These are phyloP conservation scores for Chromoteleia sp. DNA, from an alignment of 2,888 invertebrate genomes.

Conservation along the genomic window DNA sequence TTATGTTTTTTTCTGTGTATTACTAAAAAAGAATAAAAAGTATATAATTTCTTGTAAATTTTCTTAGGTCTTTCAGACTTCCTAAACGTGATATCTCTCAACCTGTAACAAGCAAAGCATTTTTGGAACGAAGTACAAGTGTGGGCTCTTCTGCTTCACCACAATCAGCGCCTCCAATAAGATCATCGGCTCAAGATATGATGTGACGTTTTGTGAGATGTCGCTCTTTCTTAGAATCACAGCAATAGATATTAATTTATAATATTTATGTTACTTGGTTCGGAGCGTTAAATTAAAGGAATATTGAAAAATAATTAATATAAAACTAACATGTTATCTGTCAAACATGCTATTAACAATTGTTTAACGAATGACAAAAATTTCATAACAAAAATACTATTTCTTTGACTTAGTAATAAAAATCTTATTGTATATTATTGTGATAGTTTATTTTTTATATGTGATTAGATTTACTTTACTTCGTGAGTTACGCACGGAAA, in stretches of 20 bases:
- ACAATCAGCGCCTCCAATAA: slow-evolving; percentile 73
- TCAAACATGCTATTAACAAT: slow-evolving; percentile 13
- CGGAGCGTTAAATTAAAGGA: slow-evolving; percentile 19
- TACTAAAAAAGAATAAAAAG: too few relatives aligned
- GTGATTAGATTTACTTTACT: slow-evolving; percentile 60
- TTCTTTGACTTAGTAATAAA: slow-evolving; percentile 50
- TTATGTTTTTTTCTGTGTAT: too few relatives aligned
- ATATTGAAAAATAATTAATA: slow-evolving; percentile 18
- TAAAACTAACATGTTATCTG: slow-evolving; percentile 7
- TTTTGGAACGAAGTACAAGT: slow-evolving; percentile 81
- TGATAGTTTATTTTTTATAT: slow-evolving; percentile 76
- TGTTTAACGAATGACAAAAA: slow-evolving; percentile 49
- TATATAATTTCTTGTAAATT: slow-evolving; percentile 9
- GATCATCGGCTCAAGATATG: slow-evolving; percentile 78
- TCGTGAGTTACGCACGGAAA: slow-evolving; percentile 47
- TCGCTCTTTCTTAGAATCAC: slow-evolving; percentile 82
- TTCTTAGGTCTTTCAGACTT: slow-evolving; percentile 83
- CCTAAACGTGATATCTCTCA: slow-evolving; percentile 85
- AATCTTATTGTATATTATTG: slow-evolving; percentile 64
- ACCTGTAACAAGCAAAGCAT: slow-evolving; percentile 80
- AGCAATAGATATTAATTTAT: slow-evolving; percentile 72
- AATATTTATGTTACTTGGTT: slow-evolving; percentile 29
- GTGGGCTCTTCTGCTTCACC: slow-evolving; percentile 78
- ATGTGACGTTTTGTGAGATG: slow-evolving; percentile 84
- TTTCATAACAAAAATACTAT: slow-evolving; percentile 46